Conservation (phyloP, 1,140 invertebrate species). For the Berghia stephanieae region DNA sequence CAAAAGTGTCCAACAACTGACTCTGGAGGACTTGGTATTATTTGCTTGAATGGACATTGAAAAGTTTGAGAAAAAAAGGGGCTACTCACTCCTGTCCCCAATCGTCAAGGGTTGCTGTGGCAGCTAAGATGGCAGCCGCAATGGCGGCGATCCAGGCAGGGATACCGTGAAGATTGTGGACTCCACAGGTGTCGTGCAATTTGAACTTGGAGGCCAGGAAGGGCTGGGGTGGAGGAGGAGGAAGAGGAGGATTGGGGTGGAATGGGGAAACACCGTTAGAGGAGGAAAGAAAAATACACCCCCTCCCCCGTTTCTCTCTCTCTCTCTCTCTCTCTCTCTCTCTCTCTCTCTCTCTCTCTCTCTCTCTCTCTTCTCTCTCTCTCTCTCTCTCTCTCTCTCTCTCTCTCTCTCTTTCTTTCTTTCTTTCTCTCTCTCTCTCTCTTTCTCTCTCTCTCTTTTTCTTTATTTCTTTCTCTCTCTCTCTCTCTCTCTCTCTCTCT, state of each 20-base stretch:
- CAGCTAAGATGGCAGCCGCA: conserved; percentile 79
- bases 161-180: conserved; percentile 96
- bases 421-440: conserved; percentile 12
- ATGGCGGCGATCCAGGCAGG: conserved; percentile 88
- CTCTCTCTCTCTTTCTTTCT: conserved; percentile 7
- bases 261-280: too few species aligned
- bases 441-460: not conserved
- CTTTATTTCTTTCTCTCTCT: too few species aligned
- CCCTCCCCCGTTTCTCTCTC: not conserved
- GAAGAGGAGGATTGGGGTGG: too few species aligned
- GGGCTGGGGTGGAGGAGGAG: conserved; percentile 76
- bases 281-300: not conserved
- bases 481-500: not conserved
- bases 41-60: too few species aligned
- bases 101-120: conserved; percentile 72
- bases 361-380: too few species aligned
- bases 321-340: not conserved
- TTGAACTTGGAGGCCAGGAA: conserved; percentile 74
- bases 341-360: not conserved
- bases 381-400: not conserved
- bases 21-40: too few species aligned
- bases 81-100: conserved; percentile 65
- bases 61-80: too few species aligned
- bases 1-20: too few species aligned
- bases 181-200: conserved; percentile 92